Percentiles rank a stretch among this genome's conserved stretches.
Evolutionary conservation across 2,797 vertebrate species (phyloP).

Genomic region (Sus cebifrons): DNA sequence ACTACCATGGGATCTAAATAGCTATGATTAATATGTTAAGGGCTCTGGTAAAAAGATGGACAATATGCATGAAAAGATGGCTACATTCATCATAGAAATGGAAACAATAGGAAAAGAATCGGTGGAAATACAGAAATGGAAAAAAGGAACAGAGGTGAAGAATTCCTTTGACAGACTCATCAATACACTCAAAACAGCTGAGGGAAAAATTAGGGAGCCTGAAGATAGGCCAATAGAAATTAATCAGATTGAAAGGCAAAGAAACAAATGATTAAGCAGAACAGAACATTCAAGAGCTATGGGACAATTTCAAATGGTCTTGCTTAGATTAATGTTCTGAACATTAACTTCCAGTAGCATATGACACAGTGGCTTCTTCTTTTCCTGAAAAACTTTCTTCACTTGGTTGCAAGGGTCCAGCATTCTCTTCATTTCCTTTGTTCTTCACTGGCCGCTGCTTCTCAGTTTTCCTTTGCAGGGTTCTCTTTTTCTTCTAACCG

Average conservation of each 20-base stretch:
- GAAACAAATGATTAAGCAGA: not conserved
- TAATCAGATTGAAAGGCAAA: slow-evolving; percentile 17
- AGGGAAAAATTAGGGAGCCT: not conserved
- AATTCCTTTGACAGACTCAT: not conserved
- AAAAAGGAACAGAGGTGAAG: not conserved
- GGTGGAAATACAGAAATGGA: not conserved
- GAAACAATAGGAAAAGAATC: slow-evolving; percentile 31
- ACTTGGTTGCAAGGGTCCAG: not conserved
- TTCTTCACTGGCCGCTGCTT: not conserved
- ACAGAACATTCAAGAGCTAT: not conserved
- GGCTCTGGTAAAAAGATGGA: not conserved
- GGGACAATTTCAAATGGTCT: not conserved
- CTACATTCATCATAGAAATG: slow-evolving; percentile 6
- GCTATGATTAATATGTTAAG: slow-evolving; percentile 14
- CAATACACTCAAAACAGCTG: slow-evolving; percentile 28
- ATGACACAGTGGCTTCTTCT: not conserved
- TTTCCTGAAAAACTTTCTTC: not conserved
- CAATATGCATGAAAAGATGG: not conserved
- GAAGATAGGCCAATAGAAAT: not conserved
- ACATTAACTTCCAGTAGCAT: not conserved
- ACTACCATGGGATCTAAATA: not conserved
- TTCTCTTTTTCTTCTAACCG: not conserved
- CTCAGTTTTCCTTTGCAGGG: not conserved
- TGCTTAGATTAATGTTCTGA: slow-evolving; percentile 12
- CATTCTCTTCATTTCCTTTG: not conserved